Conservation (phyloP, 2,113 vertebrate genomes). For the Brachionichthys hirsutus region DNA sequence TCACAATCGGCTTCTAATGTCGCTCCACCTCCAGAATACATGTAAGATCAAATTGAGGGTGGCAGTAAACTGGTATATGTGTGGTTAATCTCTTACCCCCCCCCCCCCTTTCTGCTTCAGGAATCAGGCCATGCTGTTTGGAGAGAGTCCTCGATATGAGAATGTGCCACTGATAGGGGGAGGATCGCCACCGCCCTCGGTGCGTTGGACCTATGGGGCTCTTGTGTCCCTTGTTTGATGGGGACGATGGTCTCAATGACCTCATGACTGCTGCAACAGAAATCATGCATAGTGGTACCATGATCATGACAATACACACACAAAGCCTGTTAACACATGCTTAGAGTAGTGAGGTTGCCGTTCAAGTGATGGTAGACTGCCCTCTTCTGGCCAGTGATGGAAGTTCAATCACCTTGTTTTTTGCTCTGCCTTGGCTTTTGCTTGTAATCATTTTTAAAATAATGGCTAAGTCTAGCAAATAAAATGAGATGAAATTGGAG, state of each 20-base stretch:
- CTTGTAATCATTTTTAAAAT: slow-evolving; percentile 10
- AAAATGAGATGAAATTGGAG: neutral
- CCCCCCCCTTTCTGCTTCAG: slow-evolving; percentile 63
- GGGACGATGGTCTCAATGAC: slow-evolving; percentile 30
- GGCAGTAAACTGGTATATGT: neutral
- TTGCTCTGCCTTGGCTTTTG: slow-evolving; percentile 1
- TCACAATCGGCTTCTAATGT: slow-evolving; percentile 82
- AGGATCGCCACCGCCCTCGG: slow-evolving; percentile 94
- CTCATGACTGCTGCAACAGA: slow-evolving; percentile 13
- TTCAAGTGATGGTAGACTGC: slow-evolving; percentile 63
- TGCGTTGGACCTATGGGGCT: slow-evolving; percentile 75
- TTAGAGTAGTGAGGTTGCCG: neutral
- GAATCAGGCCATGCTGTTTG: slow-evolving; percentile 95
- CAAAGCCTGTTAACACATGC: neutral
- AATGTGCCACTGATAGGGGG: slow-evolving; percentile 93
- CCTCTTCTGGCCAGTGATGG: slow-evolving; percentile 59
- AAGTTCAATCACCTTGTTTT: slow-evolving; percentile 18
- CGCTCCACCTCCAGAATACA: slow-evolving; percentile 88
- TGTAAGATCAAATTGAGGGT: slow-evolving; percentile 75
- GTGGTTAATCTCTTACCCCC: slow-evolving; percentile 26
- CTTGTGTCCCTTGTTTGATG: slow-evolving; percentile 59
- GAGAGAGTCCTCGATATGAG: slow-evolving; percentile 93
- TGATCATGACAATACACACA: slow-evolving; percentile 13
- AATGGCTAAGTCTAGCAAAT: neutral
- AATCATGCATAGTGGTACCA: slow-evolving; percentile 16